A percentile compares a stretch with the other conserved stretches of the same genome.
Evolutionary conservation across 2,113 vertebrate species (phyloP).

Genomic region (Scomber scombrus): DNA sequence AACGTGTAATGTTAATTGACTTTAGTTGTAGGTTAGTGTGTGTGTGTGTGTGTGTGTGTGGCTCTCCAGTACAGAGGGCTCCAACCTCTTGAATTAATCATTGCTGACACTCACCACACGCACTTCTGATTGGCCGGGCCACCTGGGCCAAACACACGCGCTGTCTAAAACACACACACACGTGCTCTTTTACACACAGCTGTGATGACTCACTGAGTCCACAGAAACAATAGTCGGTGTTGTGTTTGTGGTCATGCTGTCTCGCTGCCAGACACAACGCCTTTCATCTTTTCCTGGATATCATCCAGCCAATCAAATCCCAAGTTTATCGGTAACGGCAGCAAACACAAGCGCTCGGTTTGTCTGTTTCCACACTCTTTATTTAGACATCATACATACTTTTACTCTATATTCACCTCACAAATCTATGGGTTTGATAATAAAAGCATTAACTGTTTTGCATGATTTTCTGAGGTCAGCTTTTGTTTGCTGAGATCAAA

Average conservation of each 20-base stretch:
- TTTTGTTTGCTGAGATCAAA: background rate
- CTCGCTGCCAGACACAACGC: background rate
- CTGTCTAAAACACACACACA: background rate
- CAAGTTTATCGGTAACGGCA: background rate
- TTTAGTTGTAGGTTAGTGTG: too few species aligned
- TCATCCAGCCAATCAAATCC: conserved; percentile 26
- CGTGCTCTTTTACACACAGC: conserved; percentile 4
- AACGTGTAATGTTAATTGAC: too few species aligned
- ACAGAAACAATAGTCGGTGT: conserved; percentile 19
- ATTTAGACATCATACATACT: background rate
- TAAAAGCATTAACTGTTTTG: background rate
- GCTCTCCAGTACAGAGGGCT: conserved; percentile 4
- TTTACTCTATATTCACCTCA: background rate
- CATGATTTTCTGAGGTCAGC: background rate
- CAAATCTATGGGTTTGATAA: background rate
- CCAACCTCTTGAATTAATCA: conserved; percentile 62
- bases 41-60: background rate
- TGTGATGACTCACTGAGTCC: conserved; percentile 16
- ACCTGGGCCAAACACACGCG: conserved; percentile 41
- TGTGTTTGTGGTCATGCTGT: conserved; percentile 44
- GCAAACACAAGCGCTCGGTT: background rate
- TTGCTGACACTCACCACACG: conserved; percentile 7
- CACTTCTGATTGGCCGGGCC: conserved; percentile 42
- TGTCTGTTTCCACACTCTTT: conserved; percentile 3
- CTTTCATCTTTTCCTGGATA: conserved; percentile 49